Evolutionary conservation across 2,797 vertebrate species (phyloP).

Genomic region (Moxostoma hubbsi): DNA sequence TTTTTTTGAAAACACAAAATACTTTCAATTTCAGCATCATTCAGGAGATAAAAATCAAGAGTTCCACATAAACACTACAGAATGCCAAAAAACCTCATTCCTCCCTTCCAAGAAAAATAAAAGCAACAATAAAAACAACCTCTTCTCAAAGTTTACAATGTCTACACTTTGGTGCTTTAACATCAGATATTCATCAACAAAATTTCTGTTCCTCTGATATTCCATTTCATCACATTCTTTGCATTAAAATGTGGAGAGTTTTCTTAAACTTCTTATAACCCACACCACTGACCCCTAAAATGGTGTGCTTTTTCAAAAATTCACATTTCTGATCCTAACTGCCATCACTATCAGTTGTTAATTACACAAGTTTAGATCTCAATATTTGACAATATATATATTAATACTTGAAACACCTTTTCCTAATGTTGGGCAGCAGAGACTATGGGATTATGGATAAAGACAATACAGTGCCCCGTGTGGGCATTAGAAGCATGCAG

Average conservation of each 20-base stretch:
- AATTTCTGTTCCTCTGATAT: slow-evolving; percentile 50
- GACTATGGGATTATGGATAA: slow-evolving; percentile 81
- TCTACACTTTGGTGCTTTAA: slow-evolving; percentile 65
- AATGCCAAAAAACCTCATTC: slow-evolving; percentile 59
- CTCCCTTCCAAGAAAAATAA: slow-evolving; percentile 48
- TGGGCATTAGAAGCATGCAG: slow-evolving; percentile 94
- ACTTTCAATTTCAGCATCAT: slow-evolving; percentile 70
- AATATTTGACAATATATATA: slow-evolving; percentile 64
- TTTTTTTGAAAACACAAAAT: slow-evolving; percentile 69
- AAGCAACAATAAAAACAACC: slow-evolving; percentile 62
- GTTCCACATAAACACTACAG: slow-evolving; percentile 62
- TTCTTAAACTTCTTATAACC: slow-evolving; percentile 46
- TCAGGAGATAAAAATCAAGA: slow-evolving; percentile 68
- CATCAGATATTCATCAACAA: slow-evolving; percentile 61
- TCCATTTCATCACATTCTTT: slow-evolving; percentile 45
- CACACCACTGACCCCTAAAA: slow-evolving; percentile 55
- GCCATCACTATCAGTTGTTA: slow-evolving; percentile 57
- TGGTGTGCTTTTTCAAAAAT: slow-evolving; percentile 57
- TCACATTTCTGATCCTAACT: slow-evolving; percentile 56
- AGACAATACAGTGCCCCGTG: slow-evolving; percentile 84
- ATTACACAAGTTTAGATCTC: slow-evolving; percentile 63
- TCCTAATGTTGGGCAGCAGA: slow-evolving; percentile 79
- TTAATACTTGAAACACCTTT: slow-evolving; percentile 87
- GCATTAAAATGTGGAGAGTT: slow-evolving; percentile 35
- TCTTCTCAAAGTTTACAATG: slow-evolving; percentile 52